These are phyloP conservation scores for Sciaenops ocellatus DNA, from an alignment of 2,797 vertebrate species.

Conservation along the genomic window DNA sequence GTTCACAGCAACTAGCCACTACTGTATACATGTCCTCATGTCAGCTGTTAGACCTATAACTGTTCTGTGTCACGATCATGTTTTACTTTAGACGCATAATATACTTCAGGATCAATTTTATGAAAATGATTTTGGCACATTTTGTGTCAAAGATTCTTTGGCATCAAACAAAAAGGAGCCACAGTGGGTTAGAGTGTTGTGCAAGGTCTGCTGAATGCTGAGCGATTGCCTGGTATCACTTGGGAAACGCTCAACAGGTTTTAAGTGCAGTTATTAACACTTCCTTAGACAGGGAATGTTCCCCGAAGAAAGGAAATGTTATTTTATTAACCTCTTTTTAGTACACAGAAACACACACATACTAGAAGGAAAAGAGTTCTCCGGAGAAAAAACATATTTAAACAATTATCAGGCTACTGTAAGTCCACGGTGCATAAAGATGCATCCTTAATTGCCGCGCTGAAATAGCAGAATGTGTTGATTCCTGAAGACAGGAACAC, in stretches of 20 bases:
- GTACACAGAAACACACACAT: constrained; percentile 48
- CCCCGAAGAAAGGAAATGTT: constrained; percentile 79
- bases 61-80: constrained; percentile 36
- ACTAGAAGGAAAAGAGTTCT: constrained; percentile 49
- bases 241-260: constrained; percentile 61
- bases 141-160: neutral
- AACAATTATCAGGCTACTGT: constrained; percentile 82
- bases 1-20: constrained; percentile 60
- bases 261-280: constrained; percentile 77
- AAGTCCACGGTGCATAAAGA: constrained; percentile 66
- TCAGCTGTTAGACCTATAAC: constrained; percentile 41
- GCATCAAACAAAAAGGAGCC: constrained; percentile 15
- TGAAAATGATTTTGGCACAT: constrained; percentile 6
- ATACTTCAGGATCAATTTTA: neutral
- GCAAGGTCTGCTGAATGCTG: constrained; percentile 27
- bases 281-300: constrained; percentile 74
- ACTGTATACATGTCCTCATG: constrained; percentile 58
- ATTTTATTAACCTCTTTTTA: constrained; percentile 63
- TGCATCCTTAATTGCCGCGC: constrained; percentile 68
- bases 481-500: constrained; percentile 60
- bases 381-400: constrained; percentile 72
- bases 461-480: constrained; percentile 66
- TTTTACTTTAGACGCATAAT: constrained; percentile 19
- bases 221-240: constrained; percentile 45
- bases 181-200: constrained; percentile 42